A percentile compares a stretch with the other conserved stretches of the same genome.
phyloP scores from a whole-genome alignment of 2,797 vertebrate genomes.

The Pteronotus mesoamericanus region DNA sequence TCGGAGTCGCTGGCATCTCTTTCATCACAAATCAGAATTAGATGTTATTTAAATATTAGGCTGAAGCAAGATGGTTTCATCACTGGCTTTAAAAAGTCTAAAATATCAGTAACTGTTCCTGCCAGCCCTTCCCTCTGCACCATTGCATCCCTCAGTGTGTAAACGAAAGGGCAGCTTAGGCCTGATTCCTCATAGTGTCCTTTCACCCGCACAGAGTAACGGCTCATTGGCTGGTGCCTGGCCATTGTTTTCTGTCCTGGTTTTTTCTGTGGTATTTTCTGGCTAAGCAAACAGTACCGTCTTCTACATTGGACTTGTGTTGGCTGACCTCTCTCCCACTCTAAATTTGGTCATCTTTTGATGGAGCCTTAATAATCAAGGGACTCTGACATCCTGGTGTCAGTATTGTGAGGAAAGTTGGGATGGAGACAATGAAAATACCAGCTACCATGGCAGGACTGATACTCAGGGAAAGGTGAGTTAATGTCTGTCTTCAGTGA shows the following conservation, averaged over 20 bases:
- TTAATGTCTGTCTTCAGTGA: not conserved
- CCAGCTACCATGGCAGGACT: not conserved
- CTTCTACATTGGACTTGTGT: rapidly evolving
- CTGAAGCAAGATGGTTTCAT: not conserved
- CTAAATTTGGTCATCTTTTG: not conserved
- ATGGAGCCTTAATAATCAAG: not conserved
- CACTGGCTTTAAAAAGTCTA: not conserved
- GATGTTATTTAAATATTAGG: not conserved
- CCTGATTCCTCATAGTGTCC: not conserved
- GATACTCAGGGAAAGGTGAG: not conserved
- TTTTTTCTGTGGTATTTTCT: not conserved
- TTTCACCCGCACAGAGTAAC: rapidly evolving
- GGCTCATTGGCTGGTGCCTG: not conserved
- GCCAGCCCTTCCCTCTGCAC: too few species aligned
- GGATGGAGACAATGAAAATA: not conserved
- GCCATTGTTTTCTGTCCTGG: not conserved
- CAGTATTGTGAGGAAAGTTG: too few species aligned
- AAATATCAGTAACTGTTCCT: not conserved
- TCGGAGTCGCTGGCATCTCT: not conserved
- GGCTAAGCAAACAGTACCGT: not conserved
- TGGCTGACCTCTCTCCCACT: not conserved
- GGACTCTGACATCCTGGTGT: not conserved
- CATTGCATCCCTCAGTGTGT: rapidly evolving
- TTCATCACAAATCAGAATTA: not conserved
- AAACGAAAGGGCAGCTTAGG: not conserved